Evolutionary conservation across 1,140 invertebrate species (phyloP), one percentile per base, ranked within the genome.

Genomic region (Scaptomyza graminum): DNA sequence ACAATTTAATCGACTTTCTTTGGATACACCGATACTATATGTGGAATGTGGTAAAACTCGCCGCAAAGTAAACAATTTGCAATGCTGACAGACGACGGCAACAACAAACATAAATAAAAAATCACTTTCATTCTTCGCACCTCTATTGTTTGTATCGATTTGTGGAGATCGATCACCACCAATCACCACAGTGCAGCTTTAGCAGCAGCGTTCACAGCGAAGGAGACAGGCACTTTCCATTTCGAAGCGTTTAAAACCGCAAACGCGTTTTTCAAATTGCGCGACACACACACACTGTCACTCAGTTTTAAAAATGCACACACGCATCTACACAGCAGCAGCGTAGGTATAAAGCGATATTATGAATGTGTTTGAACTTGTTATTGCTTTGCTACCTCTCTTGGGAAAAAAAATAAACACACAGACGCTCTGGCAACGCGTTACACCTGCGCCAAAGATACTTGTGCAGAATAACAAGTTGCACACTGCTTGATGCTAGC

Each of bases 121-220:
- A 59, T 25, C 62, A 69, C 81, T 88, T 88, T 88, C 79, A 88
- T 72, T 88, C 52, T 76, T 87, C 83, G 55, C 83, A 87, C 83
- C 83, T 82, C 49, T 70, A 70, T 68, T 31, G 59, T 51, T 66
- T 67, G 61, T 50, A 65, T 75, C 56, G 54, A 71, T 63, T 62
- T 85, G 60, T 39, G 50, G 64, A 49, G 51, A 83, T 83, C 76
- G 81, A 80, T 80, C 76, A 74, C 61, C 74, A 60, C n/a, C n/a
- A n/a, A n/a, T n/a, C n/a, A 70, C 37, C 39, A 18, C 34, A 55
- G 67, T 28, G 28, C 31, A 8, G 31, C 8, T 34, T 34, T 34
- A 34, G 8, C 31, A 8, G 31, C 31, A 34, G 6, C 31, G 55
- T 46, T 41, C 37, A 69, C n/a, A 9, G 28, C 46, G 22, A 62